Conservation (phyloP, 2,113 vertebrate genomes). For the Phylloscopus whistleri region DNA sequence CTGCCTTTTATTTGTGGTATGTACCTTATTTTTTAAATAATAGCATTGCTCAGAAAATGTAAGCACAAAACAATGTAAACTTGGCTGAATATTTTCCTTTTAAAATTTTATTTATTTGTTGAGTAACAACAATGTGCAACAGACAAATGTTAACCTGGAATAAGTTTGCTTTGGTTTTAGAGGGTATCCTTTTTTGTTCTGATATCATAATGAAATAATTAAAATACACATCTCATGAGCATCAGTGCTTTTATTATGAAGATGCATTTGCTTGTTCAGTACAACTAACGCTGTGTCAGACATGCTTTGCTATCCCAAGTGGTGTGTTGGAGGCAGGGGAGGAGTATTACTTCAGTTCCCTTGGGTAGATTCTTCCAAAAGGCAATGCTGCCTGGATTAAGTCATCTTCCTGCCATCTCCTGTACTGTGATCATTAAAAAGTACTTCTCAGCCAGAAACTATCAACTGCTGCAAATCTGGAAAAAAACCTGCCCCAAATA, state of each 20-base stretch:
- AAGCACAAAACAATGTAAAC: background rate
- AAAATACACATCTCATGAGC: background rate
- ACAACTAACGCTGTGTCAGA: background rate
- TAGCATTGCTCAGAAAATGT: background rate
- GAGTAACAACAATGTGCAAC: background rate
- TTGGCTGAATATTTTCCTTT: background rate
- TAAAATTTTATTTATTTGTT: background rate
- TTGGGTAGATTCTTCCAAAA: background rate
- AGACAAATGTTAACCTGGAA: background rate
- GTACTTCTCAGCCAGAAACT: background rate
- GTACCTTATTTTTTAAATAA: background rate
- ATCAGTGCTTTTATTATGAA: constrained; percentile 10
- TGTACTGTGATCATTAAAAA: background rate
- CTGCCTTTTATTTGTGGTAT: background rate
- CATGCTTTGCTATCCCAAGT: background rate
- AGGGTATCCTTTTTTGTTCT: background rate
- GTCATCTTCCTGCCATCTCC: background rate
- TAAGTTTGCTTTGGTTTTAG: background rate
- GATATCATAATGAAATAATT: background rate
- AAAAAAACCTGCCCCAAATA: background rate
- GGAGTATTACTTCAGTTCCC: background rate
- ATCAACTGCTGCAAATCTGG: background rate
- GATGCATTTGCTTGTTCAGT: background rate
- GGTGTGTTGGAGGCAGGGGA: background rate
- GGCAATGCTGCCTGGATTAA: background rate